These are phyloP conservation scores for Drosophila paramelanica DNA, from an alignment of 2,888 invertebrate genomes.

Conservation along the genomic window DNA sequence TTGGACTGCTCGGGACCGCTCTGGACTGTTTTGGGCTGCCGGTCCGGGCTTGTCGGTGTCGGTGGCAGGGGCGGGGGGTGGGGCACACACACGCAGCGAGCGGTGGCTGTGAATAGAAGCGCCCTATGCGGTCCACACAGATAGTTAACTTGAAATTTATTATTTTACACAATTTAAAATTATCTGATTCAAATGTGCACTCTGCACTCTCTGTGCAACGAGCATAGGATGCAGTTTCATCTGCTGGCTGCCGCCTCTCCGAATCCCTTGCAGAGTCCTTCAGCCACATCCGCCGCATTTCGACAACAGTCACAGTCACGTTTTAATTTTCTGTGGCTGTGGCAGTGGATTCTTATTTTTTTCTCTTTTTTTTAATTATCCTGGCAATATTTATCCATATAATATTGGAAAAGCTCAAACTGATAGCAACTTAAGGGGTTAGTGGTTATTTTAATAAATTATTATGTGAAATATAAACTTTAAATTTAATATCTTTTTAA, in stretches of 20 bases:
- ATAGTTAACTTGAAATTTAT: constrained; percentile 81
- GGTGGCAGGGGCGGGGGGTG: constrained; percentile 22
- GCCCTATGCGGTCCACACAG: constrained; percentile 70
- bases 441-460: not conserved
- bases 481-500: not conserved
- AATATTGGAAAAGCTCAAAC: constrained; percentile 15
- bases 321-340: constrained; percentile 57
- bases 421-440: not conserved
- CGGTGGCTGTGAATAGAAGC: constrained; percentile 51
- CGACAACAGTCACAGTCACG: constrained; percentile 54
- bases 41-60: constrained; percentile 3
- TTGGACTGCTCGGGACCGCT: not conserved
- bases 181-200: constrained; percentile 79
- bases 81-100: constrained; percentile 20
- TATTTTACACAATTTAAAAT: constrained; percentile 81
- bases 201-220: constrained; percentile 9
- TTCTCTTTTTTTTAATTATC: constrained; percentile 5
- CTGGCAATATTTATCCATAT: constrained; percentile 1
- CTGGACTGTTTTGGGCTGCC: not conserved
- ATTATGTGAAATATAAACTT: not conserved
- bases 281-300: constrained; percentile 40
- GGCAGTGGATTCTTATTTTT: not conserved
- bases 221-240: constrained; percentile 53
- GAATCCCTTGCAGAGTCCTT: not conserved
- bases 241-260: constrained; percentile 39